Evolutionary conservation across 2,888 invertebrate species (phyloP).

Genomic region (Monochamus alternatus): DNA sequence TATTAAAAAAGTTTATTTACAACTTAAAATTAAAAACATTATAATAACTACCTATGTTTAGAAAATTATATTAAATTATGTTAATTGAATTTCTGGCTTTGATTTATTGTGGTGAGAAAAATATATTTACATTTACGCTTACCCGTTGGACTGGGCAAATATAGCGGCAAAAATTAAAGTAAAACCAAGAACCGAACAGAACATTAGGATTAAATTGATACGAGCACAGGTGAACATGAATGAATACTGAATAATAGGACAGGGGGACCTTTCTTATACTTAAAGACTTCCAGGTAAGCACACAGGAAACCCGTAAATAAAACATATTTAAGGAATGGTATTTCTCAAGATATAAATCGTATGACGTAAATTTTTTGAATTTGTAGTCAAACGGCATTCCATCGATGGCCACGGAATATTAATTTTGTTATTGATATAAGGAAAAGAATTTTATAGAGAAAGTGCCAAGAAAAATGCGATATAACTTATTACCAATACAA

Average conservation of each 20-base stretch:
- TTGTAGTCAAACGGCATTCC: constrained; percentile 4
- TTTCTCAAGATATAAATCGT: constrained; percentile 14
- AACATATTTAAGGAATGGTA: constrained; percentile 11
- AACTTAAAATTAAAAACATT: no score
- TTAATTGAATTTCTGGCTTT: no score
- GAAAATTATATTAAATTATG: no score
- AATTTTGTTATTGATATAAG: neutral
- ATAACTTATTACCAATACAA: no score
- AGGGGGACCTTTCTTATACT: constrained; percentile 3
- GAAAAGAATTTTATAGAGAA: no score
- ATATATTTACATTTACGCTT: neutral
- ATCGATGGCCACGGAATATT: constrained; percentile 4
- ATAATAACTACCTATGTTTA: no score
- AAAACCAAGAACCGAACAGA: neutral
- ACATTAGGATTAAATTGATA: constrained; percentile 1
- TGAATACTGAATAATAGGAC: constrained; percentile 2
- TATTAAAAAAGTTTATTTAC: no score
- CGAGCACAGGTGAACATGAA: neutral
- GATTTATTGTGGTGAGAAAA: no score
- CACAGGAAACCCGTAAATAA: constrained; percentile 10
- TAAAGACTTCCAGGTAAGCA: constrained; percentile 7
- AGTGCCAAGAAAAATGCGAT: no score
- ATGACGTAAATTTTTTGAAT: constrained; percentile 3
- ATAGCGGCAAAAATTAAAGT: neutral
- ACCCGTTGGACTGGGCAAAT: neutral